Evolutionary conservation across 2,888 invertebrate genomes (phyloP), one percentile per base, ranked within the genome.

Genomic region (Mongoloraphidia duomilia): DNA sequence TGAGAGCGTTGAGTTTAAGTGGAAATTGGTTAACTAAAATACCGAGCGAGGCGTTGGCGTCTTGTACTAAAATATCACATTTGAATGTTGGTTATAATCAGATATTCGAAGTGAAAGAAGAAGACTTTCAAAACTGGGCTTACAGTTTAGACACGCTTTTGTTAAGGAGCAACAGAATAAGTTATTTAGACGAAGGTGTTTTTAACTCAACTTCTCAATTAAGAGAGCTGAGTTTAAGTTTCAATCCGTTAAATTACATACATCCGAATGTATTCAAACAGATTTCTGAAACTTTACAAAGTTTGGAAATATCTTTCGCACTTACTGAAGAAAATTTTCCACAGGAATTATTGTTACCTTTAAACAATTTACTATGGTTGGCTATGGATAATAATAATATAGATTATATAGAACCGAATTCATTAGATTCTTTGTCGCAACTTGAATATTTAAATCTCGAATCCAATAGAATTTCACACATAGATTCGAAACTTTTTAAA

Each of bases 381-480:
- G 86, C 89, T 1, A 70, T 91, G 60, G 91, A 92, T 65, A 89
- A 90, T 67, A 92, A 92, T 61, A 86, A 88, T 62, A 79, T 91
- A 57, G 82, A 84, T 63, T 73, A 75, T 11, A 71, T 90, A 12
- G 77, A 80, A 48, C 73, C 81, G 40, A 77, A 81, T n/a, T 80
- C 85, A 8, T 48, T 48, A 9, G 48, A 48, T 48, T 26, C 48
- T 14, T 77, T 85, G 64, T 73, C 75, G 8, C 79, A 79, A 60
- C 63, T 88, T 33, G 82, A 82, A 61, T 90, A 90, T 67, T 72
- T 91, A 50, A 91, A 91, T 66, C 69, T 93, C 60, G 90, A 90
- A 61, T 88, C 86, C 48, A 93, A 93, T 67, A 78, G 84, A 58
- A 73, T 93, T 10, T 77, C 80, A 52, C 73, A 76, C 41, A 71